A percentile compares a stretch with the other conserved stretches of the same genome.
Conservation (phyloP, 1,140 invertebrate species). For the Pinna nobilis region DNA sequence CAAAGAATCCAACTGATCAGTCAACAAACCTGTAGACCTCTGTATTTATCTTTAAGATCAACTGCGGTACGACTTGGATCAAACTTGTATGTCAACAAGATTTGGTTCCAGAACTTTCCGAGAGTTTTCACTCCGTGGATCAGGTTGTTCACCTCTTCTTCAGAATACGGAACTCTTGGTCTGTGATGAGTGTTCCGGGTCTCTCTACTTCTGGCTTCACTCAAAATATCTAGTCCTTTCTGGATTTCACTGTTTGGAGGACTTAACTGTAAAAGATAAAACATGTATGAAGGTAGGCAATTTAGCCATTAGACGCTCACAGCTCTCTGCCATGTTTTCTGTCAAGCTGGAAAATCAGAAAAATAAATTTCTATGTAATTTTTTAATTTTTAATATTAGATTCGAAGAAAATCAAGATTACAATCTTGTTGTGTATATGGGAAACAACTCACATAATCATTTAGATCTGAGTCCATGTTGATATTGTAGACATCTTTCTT, state of each 20-base stretch:
- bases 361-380: too few relatives aligned
- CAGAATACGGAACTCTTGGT: constrained; percentile 54
- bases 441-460: too few relatives aligned
- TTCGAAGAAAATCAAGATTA: constrained; percentile 6
- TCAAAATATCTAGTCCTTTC: too few relatives aligned
- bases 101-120: constrained; percentile 65
- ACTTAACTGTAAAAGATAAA: too few relatives aligned
- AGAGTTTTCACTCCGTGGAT: constrained; percentile 55
- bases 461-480: constrained; percentile 21
- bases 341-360: too few relatives aligned
- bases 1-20: too few relatives aligned
- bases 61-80: constrained; percentile 62
- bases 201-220: neutral
- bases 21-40: constrained; percentile 53
- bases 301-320: too few relatives aligned
- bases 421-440: constrained; percentile 1
- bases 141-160: constrained; percentile 58
- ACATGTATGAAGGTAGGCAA: too few relatives aligned
- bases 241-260: too few relatives aligned
- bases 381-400: too few relatives aligned
- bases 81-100: constrained; percentile 60
- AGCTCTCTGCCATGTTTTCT: too few relatives aligned
- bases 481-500: constrained; percentile 25
- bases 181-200: too few relatives aligned
- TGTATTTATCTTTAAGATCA: constrained; percentile 68